Evolutionary conservation across 1,140 invertebrate genomes (phyloP), one percentile per base, ranked within the genome.

Genomic region (Monochamus saltuarius): DNA sequence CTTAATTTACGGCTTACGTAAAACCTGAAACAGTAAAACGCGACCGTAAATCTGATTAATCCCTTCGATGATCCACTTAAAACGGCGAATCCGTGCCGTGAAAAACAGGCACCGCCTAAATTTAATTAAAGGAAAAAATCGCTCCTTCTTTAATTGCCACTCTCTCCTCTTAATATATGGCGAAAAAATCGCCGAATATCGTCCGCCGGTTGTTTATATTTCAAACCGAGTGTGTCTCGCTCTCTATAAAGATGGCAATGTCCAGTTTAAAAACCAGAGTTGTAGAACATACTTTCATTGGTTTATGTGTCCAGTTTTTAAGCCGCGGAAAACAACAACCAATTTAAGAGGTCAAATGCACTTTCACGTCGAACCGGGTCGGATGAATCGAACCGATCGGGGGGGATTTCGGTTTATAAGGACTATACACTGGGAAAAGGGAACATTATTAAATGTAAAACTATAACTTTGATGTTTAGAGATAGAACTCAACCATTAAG

Each of bases 271-370:
- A 56, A 45, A 56, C 42, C 40, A 56, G 54, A 56, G 42, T 56
- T 56, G 42, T 56, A 56, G 54, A 13, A 56, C 54, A 56, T 56
- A 46, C 54, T 56, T 56, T 56, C 54, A 46, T 56, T 46, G 54
- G 42, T 56, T 56, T 56, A 56, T 56, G 54, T n/a, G 54, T 56
- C 54, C 54, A 56, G 54, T 56, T 56, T 56, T 56, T 56, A 14
- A 56, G 22, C 29, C 34, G 38, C 42, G 16, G 40, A 56, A 56
- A 56, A 56, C 54, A 56, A 56, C 46, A 50, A 22, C 11, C 56
- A 58, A 58, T 50, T 50, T 58, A 58, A 50, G 14, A 49, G 43
- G 56, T 58, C 56, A 58, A 39, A 58, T 49, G 9, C 37, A 58
- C 56, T 58, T 58, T 58, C 56, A 17, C 56, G 47, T 10, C 47